Conservation (phyloP, 2,888 invertebrate genomes). For the Agriotes lineatus region DNA sequence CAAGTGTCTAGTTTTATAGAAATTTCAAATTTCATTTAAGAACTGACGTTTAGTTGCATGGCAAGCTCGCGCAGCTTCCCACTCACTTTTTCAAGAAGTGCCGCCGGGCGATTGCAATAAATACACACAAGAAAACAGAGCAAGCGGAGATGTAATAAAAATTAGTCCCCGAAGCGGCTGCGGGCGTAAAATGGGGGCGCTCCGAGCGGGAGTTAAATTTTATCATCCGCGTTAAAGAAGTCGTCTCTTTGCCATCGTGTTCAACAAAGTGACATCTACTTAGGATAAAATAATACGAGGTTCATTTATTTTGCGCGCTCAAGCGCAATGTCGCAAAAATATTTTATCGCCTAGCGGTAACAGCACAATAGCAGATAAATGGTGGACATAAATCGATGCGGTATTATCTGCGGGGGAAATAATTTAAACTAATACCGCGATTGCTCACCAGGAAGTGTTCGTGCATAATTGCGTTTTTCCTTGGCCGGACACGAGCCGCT, state of each 20-base stretch:
- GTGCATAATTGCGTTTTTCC: neutral
- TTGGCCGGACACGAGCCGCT: no score
- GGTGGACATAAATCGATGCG: slow-evolving; percentile 54
- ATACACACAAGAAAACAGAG: no score
- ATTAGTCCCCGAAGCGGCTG: no score
- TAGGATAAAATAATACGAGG: slow-evolving; percentile 56
- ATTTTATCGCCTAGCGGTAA: slow-evolving; percentile 57
- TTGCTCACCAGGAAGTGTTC: slow-evolving; percentile 14
- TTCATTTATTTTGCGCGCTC: slow-evolving; percentile 58
- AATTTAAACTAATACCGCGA: slow-evolving; percentile 30
- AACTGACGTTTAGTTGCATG: no score
- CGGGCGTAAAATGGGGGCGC: neutral
- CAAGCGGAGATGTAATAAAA: no score
- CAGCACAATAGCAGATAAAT: slow-evolving; percentile 55
- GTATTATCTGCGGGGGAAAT: slow-evolving; percentile 34
- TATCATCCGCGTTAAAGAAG: slow-evolving; percentile 25
- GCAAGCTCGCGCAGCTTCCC: no score
- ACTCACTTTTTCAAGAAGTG: no score
- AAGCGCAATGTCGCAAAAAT: slow-evolving; percentile 59
- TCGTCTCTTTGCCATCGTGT: slow-evolving; percentile 28
- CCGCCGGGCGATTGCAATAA: no score
- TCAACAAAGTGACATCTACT: slow-evolving; percentile 54
- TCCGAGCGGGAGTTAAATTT: slow-evolving; percentile 25
- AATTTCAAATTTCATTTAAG: no score
- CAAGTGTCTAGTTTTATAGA: no score